Percentiles rank a stretch among this genome's conserved stretches.
Conservation (phyloP, 2,797 vertebrate species). For the Oceanodroma leucorhoa region DNA sequence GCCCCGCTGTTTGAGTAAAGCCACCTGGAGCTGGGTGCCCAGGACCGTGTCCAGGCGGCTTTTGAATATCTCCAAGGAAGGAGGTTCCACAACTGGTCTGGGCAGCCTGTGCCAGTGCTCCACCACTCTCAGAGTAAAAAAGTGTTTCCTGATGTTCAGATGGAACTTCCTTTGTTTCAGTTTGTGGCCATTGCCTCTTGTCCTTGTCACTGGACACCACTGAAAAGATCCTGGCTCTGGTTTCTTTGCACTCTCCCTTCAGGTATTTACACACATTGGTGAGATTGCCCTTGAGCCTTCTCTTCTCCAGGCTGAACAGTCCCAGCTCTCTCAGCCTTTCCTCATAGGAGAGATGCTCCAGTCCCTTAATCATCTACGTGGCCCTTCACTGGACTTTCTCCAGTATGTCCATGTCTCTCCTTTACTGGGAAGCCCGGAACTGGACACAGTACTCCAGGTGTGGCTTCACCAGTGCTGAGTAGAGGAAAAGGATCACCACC, state of each 20-base stretch:
- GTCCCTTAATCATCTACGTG: neutral
- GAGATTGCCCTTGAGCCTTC: neutral
- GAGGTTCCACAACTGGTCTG: neutral
- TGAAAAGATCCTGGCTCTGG: neutral
- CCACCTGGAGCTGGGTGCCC: accelerated
- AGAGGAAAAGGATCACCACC: neutral
- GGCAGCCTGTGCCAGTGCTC: neutral
- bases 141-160: neutral
- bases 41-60: neutral
- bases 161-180: neutral
- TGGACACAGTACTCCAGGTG: neutral
- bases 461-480: neutral
- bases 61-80: neutral
- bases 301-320: neutral
- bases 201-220: neutral
- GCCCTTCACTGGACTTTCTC: too few species aligned
- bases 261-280: neutral
- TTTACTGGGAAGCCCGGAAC: neutral
- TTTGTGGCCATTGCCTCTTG: neutral
- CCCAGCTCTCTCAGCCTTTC: neutral
- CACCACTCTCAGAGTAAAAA: neutral
- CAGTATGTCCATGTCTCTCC: too few species aligned
- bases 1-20: accelerated
- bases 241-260: neutral
- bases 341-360: neutral